Evolutionary conservation across 2,797 vertebrate species (phyloP), one percentile per base, ranked within the genome.

Genomic region (Numenius phaeopus): DNA sequence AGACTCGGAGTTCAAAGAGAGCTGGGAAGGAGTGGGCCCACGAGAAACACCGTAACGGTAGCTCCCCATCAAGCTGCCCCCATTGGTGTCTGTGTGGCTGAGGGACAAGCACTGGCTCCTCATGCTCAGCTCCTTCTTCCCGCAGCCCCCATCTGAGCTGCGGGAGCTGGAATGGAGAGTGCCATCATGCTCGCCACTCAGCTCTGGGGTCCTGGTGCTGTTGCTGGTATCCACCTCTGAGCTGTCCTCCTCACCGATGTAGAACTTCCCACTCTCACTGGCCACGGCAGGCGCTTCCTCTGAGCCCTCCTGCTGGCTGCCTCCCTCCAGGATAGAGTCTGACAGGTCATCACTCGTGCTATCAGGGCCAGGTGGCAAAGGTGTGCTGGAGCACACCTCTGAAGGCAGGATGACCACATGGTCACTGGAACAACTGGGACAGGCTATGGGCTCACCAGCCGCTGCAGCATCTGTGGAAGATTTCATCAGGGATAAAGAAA

Each of bases 371-470:
- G 79, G 57, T 0, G 7, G 66, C 66, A 96, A n/a, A n/a, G 93
- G 91, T 2, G 89, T 91, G 78, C 93, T 96, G 72, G 76, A 89
- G 54, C 32, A 62, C n/a, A 54, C 69, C 46, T 95, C 89, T 14
- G 78, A 96, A 70, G 98, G 97, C 77, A 99, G 96, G 95, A 99
- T 98, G 70, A 99, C 98, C 91, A 99, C 99, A 5, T 99, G 99
- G 95, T 99, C 98, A 47, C 99, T 99, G 6, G 98, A 98, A 96
- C 99, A 99, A 84, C 98, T 97, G n/a, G 99, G 99, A 98, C 99
- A 98, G 78, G 10, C 89, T 66, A 77, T 87, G 52, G 83, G 46
- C 5, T 97, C 96, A 89, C 88, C 44, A 88, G 46, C 73, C 66
- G 49, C 64, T 52, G 71, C 52, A 32, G 52, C 13, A 72, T 57